Conservation (phyloP, 2,113 vertebrate genomes). For the Eolophus roseicapilla region DNA sequence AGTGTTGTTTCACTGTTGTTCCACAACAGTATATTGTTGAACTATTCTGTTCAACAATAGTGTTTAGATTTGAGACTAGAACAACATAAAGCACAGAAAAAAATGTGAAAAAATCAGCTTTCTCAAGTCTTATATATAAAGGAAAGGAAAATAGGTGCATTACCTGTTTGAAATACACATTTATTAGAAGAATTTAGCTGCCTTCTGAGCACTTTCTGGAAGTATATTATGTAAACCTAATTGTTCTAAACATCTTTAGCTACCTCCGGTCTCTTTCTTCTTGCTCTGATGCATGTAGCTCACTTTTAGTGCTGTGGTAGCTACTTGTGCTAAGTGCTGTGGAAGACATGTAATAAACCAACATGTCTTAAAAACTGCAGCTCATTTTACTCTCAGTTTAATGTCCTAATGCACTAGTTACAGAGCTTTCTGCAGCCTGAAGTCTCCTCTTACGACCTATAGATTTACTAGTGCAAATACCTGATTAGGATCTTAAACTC, state of each 20-base stretch:
- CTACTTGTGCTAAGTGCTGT: not conserved
- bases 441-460: fast-evolving
- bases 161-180: not conserved
- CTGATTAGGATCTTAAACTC: not conserved
- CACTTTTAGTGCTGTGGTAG: not conserved
- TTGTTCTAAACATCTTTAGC: not conserved
- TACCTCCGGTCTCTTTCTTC: not conserved
- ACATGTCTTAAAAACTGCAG: not conserved
- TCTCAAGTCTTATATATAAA: not conserved
- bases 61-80: not conserved
- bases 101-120: not conserved
- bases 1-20: not conserved
- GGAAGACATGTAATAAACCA: not conserved
- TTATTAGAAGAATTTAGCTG: not conserved
- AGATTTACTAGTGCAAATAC: not conserved
- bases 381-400: not conserved
- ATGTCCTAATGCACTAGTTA: not conserved
- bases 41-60: not conserved
- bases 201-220: not conserved
- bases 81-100: not conserved
- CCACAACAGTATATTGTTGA: not conserved
- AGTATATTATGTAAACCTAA: not conserved
- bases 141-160: not conserved
- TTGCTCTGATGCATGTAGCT: fast-evolving
- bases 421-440: not conserved